Evolutionary conservation across 1,140 invertebrate genomes (phyloP).

Genomic region (Hestina assimilis): DNA sequence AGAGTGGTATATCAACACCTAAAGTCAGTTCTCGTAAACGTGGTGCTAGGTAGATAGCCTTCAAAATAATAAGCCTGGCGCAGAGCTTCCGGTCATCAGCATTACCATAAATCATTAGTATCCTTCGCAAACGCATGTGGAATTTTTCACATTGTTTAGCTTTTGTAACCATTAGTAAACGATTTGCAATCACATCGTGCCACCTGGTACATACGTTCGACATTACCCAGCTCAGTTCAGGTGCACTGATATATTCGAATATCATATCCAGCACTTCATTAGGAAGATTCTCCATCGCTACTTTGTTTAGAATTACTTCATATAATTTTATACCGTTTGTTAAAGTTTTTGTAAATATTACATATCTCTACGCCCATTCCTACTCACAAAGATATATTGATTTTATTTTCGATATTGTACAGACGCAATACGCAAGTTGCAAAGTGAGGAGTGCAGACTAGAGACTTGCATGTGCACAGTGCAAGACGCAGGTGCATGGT

Average conservation of each 20-base stretch:
- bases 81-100: background rate
- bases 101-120: background rate
- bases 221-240: conserved; percentile 13
- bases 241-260: conserved; percentile 25
- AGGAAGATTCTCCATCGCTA: conserved; percentile 34
- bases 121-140: background rate
- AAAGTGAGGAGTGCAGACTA: no score
- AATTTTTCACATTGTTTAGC: background rate
- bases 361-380: background rate
- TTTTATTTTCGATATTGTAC: no score
- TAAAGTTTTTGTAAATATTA: background rate
- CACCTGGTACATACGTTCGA: conserved; percentile 26
- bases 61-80: background rate
- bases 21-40: conserved; percentile 17
- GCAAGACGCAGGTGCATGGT: no score
- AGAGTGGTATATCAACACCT: conserved; percentile 6
- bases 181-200: background rate
- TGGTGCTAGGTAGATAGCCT: background rate
- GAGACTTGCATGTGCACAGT: no score
- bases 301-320: background rate
- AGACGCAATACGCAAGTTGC: no score
- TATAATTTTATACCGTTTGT: background rate
- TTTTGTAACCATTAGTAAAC: background rate
- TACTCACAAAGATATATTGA: no score
- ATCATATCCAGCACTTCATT: conserved; percentile 43